A percentile compares a stretch with the other conserved stretches of the same genome.
phyloP scores from a whole-genome alignment of 2,797 vertebrate genomes.

The Falco berigora region DNA sequence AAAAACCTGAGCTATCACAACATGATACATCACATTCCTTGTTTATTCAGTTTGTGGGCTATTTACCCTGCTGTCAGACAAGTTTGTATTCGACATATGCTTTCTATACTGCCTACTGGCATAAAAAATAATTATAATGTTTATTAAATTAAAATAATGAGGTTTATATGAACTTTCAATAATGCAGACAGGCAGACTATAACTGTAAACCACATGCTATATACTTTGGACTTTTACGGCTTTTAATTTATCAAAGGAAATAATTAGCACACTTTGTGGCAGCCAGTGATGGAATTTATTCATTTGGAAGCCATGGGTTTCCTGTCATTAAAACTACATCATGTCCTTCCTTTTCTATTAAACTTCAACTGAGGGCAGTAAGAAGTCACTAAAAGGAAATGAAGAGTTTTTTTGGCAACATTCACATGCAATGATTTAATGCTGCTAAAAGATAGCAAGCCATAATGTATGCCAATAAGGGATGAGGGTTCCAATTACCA shows the following conservation, averaged over 20 bases:
- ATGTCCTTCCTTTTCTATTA: constrained; percentile 87
- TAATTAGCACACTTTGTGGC: constrained; percentile 84
- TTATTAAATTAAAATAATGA: constrained; percentile 72
- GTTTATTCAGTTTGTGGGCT: not conserved
- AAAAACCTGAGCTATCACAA: not conserved
- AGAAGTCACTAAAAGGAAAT: constrained; percentile 86
- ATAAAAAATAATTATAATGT: constrained; percentile 62
- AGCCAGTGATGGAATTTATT: constrained; percentile 84
- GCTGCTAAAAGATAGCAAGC: constrained; percentile 75
- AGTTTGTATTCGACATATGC: constrained; percentile 39
- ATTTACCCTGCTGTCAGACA: constrained; percentile 38
- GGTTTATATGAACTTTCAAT: constrained; percentile 70
- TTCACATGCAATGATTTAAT: constrained; percentile 79
- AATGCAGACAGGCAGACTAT: constrained; percentile 71
- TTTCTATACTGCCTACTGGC: constrained; percentile 54
- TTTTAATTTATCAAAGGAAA: constrained; percentile 86
- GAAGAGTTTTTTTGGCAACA: constrained; percentile 79
- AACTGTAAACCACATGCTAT: constrained; percentile 76
- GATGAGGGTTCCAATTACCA: constrained; percentile 67
- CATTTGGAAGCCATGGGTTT: constrained; percentile 82
- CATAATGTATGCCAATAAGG: constrained; percentile 71
- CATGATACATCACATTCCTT: not conserved
- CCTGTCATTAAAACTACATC: constrained; percentile 86
- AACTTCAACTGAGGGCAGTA: constrained; percentile 80
- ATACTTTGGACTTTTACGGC: constrained; percentile 76